Conservation (phyloP, 2,888 invertebrate species). For the Orthosia incerta region DNA sequence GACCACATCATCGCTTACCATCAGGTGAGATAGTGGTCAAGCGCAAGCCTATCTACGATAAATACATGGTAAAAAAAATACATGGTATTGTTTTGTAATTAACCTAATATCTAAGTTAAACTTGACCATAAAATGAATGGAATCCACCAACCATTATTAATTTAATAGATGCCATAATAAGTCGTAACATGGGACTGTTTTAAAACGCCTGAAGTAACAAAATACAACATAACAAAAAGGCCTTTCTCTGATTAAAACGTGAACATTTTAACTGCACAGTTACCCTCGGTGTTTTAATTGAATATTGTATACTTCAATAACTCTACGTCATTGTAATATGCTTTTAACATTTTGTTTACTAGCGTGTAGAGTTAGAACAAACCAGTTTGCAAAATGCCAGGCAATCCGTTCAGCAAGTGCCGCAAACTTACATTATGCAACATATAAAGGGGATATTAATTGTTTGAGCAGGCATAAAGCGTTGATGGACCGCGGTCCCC, state of each 20-base stretch:
- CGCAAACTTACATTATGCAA: conserved; percentile 73
- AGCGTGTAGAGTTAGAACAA: conserved; percentile 68
- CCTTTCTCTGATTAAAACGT: conserved; percentile 32
- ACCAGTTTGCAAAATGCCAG: conserved; percentile 82
- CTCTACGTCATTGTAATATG: conserved; percentile 54
- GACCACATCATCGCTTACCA: no score
- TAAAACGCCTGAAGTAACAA: conserved; percentile 26
- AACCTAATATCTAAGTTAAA: conserved; percentile 18
- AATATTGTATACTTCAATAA: conserved; percentile 59
- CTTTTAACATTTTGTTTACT: conserved; percentile 63
- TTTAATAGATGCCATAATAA: conserved; percentile 7
- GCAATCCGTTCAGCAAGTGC: conserved; percentile 66
- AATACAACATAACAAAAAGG: conserved; percentile 26
- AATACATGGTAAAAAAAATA: no score
- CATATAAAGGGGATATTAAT: conserved; percentile 69
- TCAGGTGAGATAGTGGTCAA: no score
- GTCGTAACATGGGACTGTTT: conserved; percentile 8
- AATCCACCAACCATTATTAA: conserved; percentile 26
- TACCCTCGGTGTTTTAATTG: conserved; percentile 55
- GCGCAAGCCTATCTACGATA: no score
- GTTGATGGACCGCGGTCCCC: conserved; percentile 53
- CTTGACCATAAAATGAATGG: conserved; percentile 10
- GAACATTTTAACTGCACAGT: conserved; percentile 45
- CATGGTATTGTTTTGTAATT: conserved; percentile 22
- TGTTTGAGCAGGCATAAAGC: conserved; percentile 64